These are phyloP conservation scores for Venturia canescens DNA, from an alignment of 1,140 invertebrate species.

Conservation along the genomic window DNA sequence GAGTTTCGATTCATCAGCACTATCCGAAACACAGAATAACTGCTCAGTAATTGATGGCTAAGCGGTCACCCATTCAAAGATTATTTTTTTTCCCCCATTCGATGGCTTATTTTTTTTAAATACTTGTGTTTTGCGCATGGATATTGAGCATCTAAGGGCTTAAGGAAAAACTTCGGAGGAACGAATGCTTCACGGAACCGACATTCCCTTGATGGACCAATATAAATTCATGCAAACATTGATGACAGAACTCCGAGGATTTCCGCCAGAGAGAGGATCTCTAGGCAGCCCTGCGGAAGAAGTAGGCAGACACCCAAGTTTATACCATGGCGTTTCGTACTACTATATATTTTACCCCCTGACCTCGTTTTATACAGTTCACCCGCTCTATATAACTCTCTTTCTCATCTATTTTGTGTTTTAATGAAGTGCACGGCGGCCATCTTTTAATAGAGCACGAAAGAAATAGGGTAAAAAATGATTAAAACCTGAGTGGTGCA, in stretches of 20 bases:
- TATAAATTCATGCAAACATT: slow-evolving; percentile 46
- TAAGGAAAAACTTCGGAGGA: not conserved
- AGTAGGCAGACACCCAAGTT: slow-evolving; percentile 7
- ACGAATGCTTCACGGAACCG: not conserved
- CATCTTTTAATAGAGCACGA: not conserved
- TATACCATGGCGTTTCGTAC: not conserved
- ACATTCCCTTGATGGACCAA: slow-evolving; percentile 34
- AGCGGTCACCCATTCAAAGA: no score
- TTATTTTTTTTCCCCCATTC: no score
- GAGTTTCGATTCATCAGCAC: no score
- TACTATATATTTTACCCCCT: not conserved
- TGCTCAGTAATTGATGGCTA: no score
- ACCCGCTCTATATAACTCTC: not conserved
- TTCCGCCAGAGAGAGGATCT: not conserved
- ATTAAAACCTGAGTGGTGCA: not conserved
- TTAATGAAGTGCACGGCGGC: slow-evolving; percentile 26
- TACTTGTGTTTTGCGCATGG: no score
- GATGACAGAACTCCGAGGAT: slow-evolving; percentile 16
- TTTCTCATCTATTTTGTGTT: slow-evolving; percentile 38
- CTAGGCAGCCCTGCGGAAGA: not conserved
- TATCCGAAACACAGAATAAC: no score
- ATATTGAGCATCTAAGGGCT: no score
- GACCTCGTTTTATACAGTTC: slow-evolving; percentile 29
- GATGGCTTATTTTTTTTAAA: no score
- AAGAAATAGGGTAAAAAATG: not conserved